Conservation (phyloP, 2,888 invertebrate genomes). For the Incurvaria masculella region DNA sequence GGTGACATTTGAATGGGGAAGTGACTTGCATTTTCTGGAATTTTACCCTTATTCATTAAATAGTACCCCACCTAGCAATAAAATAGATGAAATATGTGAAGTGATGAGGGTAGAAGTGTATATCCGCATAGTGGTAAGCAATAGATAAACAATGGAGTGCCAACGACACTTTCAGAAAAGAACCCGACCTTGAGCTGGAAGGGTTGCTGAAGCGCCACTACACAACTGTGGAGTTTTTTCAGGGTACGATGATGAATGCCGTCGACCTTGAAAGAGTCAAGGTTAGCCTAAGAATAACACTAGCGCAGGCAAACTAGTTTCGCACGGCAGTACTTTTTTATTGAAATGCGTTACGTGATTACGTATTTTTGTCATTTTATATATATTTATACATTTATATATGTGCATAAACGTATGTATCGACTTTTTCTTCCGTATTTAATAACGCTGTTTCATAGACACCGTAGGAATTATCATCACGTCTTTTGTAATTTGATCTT, state of each 20-base stretch:
- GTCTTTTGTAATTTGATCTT: conserved; percentile 49
- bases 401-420: conserved; percentile 40
- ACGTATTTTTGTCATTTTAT: conserved; percentile 35
- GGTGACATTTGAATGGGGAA: too few relatives aligned
- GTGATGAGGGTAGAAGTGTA: too few relatives aligned
- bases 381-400: too few relatives aligned
- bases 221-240: conserved; percentile 99
- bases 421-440: conserved; percentile 35
- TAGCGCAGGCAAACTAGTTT: conserved; percentile 51
- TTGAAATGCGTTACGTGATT: conserved; percentile 47
- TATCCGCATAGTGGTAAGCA: neutral
- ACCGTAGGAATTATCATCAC: conserved; percentile 48
- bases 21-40: too few relatives aligned
- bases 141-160: neutral
- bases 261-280: conserved; percentile 99
- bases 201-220: conserved; percentile 99
- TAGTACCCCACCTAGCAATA: too few relatives aligned
- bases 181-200: conserved; percentile 99
- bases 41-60: too few relatives aligned
- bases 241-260: conserved; percentile 99
- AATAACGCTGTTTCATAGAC: conserved; percentile 52
- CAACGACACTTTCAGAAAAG: conserved; percentile 82
- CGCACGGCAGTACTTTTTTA: conserved; percentile 54
- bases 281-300: conserved; percentile 67
- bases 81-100: too few relatives aligned